These are phyloP conservation scores for Apodemia mormo DNA, from an alignment of 2,888 invertebrate species.

Conservation along the genomic window DNA sequence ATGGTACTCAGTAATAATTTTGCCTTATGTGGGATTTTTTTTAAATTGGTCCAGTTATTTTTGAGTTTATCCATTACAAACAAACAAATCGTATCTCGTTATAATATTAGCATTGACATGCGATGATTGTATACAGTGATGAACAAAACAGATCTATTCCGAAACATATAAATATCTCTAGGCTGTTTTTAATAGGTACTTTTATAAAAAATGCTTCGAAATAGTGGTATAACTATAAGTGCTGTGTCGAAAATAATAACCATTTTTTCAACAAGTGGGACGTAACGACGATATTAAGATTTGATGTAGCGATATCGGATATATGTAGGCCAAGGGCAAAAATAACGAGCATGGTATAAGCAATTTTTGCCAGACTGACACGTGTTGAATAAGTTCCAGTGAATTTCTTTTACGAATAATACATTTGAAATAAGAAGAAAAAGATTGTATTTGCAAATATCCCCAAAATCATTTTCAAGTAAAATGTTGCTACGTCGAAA, in stretches of 20 bases:
- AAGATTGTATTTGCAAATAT: too few species aligned
- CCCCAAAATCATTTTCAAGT: too few species aligned
- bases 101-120: too few species aligned
- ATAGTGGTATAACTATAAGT: not conserved
- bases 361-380: not conserved
- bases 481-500: too few species aligned
- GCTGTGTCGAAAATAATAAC: not conserved
- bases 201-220: not conserved
- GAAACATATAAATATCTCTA: not conserved
- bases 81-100: too few species aligned
- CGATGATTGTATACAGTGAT: too few species aligned
- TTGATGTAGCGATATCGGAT: not conserved
- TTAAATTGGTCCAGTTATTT: too few species aligned
- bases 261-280: not conserved
- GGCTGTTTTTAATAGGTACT: not conserved
- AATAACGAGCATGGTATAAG: not conserved
- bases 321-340: constrained; percentile 3
- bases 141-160: not conserved
- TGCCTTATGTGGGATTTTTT: too few species aligned
- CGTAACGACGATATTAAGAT: not conserved
- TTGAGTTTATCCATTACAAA: too few species aligned
- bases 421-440: too few species aligned
- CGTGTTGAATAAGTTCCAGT: not conserved
- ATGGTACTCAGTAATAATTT: too few species aligned
- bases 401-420: too few species aligned